Percentiles rank a stretch among this genome's conserved stretches.
Conservation (phyloP, 2,113 vertebrate species). For the Charadrius vociferus region DNA sequence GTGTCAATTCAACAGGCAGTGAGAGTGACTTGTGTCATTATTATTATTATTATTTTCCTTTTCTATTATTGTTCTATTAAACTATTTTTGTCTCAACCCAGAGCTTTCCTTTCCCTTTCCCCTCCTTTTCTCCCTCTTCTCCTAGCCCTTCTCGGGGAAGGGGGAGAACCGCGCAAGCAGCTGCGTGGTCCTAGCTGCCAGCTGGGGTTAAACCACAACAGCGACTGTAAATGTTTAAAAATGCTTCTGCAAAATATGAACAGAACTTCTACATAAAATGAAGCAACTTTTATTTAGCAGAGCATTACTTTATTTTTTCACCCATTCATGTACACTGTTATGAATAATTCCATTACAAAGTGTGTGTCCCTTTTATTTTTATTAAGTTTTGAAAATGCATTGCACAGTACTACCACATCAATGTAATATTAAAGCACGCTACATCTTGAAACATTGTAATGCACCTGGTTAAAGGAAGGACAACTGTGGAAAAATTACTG, state of each 20-base stretch:
- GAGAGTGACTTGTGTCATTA: neutral
- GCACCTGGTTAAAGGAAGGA: neutral
- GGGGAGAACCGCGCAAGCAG: neutral
- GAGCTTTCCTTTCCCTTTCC: neutral
- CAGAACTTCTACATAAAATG: neutral
- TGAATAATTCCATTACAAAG: neutral
- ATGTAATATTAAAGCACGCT: accelerated
- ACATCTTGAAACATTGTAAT: neutral
- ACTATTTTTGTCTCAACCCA: neutral
- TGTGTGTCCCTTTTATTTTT: no score
- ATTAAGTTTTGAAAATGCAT: neutral
- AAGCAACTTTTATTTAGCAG: neutral
- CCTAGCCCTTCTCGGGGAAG: neutral
- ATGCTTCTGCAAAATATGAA: neutral
- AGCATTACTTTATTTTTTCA: neutral
- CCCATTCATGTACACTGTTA: neutral
- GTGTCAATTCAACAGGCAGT: neutral
- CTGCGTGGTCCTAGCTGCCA: neutral
- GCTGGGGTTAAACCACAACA: neutral
- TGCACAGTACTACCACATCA: neutral
- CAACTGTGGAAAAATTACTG: neutral
- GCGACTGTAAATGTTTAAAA: neutral
- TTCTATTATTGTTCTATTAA: neutral
- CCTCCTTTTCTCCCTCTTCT: neutral
- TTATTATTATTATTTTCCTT: neutral